Conservation (phyloP, 2,888 invertebrate genomes). For the Unio pictorum region DNA sequence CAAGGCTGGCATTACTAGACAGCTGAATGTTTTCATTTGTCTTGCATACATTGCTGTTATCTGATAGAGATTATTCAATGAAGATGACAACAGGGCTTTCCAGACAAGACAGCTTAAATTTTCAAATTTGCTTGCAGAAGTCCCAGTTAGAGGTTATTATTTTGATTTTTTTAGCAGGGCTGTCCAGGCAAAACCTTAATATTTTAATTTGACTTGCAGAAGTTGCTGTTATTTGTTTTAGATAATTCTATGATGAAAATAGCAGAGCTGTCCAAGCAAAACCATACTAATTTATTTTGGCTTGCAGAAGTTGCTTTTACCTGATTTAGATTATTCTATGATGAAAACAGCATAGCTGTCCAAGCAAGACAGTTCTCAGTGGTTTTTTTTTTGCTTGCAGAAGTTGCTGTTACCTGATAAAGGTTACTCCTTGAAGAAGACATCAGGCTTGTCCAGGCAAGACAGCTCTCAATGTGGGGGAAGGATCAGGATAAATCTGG, state of each 20-base stretch:
- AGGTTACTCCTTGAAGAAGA: conserved; percentile 31
- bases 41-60: conserved; percentile 44
- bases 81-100: conserved; percentile 25
- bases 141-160: conserved; percentile 39
- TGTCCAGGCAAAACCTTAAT: conserved; percentile 17
- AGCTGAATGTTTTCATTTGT: conserved; percentile 7
- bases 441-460: conserved; percentile 21
- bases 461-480: conserved; percentile 33
- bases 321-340: conserved; percentile 39
- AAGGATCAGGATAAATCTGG: conserved; percentile 44
- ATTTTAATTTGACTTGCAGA: conserved; percentile 30
- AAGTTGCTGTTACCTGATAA: conserved; percentile 47
- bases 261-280: conserved; percentile 21
- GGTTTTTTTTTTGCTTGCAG: conserved; percentile 25
- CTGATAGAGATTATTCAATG: conserved; percentile 37
- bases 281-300: conserved; percentile 6
- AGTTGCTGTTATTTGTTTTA: conserved; percentile 44
- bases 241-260: conserved; percentile 31
- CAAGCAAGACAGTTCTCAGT: conserved; percentile 19
- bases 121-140: too few relatives aligned
- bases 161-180: conserved; percentile 16
- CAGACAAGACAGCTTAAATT: conserved; percentile 10
- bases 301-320: conserved; percentile 45
- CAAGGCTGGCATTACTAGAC: neutral
- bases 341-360: conserved; percentile 26